Evolutionary conservation across 2,888 invertebrate genomes (phyloP), one percentile per base, ranked within the genome.

Genomic region (Diarsia mendica): DNA sequence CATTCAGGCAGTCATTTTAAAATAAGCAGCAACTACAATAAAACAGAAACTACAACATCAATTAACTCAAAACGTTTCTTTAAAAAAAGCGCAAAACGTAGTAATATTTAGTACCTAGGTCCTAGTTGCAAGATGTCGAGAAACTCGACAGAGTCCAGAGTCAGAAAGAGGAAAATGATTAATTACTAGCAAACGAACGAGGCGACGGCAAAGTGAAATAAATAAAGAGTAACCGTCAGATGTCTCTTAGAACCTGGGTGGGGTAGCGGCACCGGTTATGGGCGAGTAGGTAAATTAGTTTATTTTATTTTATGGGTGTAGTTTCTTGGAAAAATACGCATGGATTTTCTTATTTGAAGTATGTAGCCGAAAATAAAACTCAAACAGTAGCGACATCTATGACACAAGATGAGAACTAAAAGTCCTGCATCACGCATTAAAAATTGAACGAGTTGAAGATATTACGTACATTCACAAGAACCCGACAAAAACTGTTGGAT

Each of bases 111-210:
- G 28, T 28, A 39, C 18, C 20, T 64, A 33, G 23, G 9, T 23
- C 23, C 28, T 15, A 10, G 28, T 33, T 51, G 20, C 20, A 33
- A 60, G 55, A 55, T 15, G 23, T 3, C n/a, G 20, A 15, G 39
- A 60, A 67, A 68, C 39, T 75, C 23, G 13, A 4, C 44, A 9
- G 46, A 72, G 28, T 15, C 13, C 13, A 6, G 28, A 72, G 65
- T 61, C 44, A 66, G 61, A 13, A 46, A n/a, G 6, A 5, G 39
- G 46, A 68, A 82, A 53, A 76, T 82, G 9, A 68, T 79, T 79
- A 68, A 79, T 81, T 82, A 81, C n/a, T 67, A 39, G 20, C 44
- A 55, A 48, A 53, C 23, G 48, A 46, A 28, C 53, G 23, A n/a
- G 15, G 64, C 28, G 64, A 67, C 28, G 51, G n/a, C 48, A 68